Evolutionary conservation across 1,140 invertebrate genomes (phyloP).

Genomic region (Atta colombica): DNA sequence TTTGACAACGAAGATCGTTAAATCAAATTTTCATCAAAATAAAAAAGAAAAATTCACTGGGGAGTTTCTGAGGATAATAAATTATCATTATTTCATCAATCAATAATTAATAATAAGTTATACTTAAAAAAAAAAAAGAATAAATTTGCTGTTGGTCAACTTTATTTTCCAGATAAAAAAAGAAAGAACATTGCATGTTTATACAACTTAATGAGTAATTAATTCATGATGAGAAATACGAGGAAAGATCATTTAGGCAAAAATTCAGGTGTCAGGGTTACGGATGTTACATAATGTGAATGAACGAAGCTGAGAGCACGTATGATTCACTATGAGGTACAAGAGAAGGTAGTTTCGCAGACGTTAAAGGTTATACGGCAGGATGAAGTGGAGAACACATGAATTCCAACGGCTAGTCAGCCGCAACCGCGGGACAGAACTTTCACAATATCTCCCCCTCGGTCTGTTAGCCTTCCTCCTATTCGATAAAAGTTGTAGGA

Average conservation of each 20-base stretch:
- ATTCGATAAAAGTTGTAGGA: slow-evolving; percentile 82
- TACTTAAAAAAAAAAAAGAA: not conserved
- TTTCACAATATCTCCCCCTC: slow-evolving; percentile 77
- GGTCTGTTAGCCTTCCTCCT: slow-evolving; percentile 76
- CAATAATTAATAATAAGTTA: not conserved
- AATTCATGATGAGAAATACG: not conserved
- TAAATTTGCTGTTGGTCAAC: not conserved
- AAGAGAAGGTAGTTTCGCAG: slow-evolving; percentile 31
- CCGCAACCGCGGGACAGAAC: slow-evolving; percentile 68
- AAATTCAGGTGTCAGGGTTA: not conserved
- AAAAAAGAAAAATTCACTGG: not conserved
- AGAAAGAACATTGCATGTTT: not conserved
- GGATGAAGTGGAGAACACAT: slow-evolving; percentile 47
- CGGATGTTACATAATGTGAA: not conserved
- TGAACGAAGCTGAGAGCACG: slow-evolving; percentile 22
- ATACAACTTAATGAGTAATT: not conserved
- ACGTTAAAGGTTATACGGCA: slow-evolving; percentile 31
- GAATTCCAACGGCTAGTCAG: slow-evolving; percentile 69
- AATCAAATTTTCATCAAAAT: not conserved
- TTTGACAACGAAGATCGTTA: not conserved
- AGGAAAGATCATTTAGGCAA: not conserved
- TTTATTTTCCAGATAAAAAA: not conserved
- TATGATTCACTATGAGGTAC: not conserved
- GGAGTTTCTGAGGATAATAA: not conserved
- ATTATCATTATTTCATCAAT: not conserved